Base-by-base conservation (phyloP, 2,797 vertebrate species). In the Coregonus suidteri region DNA sequence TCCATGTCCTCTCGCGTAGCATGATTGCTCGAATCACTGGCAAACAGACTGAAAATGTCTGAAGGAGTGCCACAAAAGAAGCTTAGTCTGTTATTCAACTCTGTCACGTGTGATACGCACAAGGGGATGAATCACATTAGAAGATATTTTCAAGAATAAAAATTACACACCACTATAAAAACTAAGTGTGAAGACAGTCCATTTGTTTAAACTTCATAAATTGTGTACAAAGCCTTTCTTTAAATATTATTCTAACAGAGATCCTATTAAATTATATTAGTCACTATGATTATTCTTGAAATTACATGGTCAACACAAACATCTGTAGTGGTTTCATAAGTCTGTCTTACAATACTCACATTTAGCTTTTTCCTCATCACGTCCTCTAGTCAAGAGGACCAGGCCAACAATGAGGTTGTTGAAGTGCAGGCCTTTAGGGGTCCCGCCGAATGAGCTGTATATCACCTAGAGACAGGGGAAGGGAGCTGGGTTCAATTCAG, bases 401-500 rank as follows among this genome's bases (percentile, higher is more conserved):
- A 95, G 90, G 73, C 95, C 95, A 0, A 95, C 93, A 81, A 95
- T 95, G 87, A 95, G 87, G 84, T 95, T 95, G 90, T 95, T 95
- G 87, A 95, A 95, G 82, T 95, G 93, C 18, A 95, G 89, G 35
- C 95, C 95, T 92, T 95, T 95, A 73, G 94, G 90, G 78, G 93
- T 94, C 82, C 95, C 95, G 83, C 95, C 94, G 87, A 95, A 95
- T 54, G 95, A 95, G 52, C 51, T 73, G 30, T 73, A 73, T 9
- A 73, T 73, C 6, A 73, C 71, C 71, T 73, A 16, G 25, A 54
- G 5, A 54, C 1, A 30, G 16, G 6, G 51, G 9, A 72, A 25
- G 16, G 52, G 15, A 16, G 7, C 41, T 13, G 11, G 41, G 41
- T 18, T 59, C 1, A 18, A n/a, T 59, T 59, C n/a, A 59, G 18